Base-by-base conservation (phyloP, 2,113 vertebrate genomes). In the Pangasianodon gigas region DNA sequence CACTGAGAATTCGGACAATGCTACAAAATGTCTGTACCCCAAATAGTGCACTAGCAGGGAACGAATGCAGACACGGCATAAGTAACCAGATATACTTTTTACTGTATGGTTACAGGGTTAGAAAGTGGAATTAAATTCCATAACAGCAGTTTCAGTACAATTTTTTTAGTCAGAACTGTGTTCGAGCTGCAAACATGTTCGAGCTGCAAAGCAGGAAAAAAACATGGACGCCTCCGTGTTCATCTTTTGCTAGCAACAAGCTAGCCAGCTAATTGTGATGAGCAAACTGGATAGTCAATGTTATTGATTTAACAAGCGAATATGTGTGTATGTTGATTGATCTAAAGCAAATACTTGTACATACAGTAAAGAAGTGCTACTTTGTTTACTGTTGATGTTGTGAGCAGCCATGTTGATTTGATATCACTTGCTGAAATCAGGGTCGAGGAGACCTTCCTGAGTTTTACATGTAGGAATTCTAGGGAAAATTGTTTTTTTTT, bases 201-300 rank as follows among this genome's bases (percentile, higher is more conserved):
- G 2, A 14, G 2, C 14, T 60, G 6, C 58, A 21, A 6, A 60
- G 58, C 6, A 3, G 21, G 21, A 18, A 6, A 37, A 16, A 71
- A 32, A 37, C 67, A 71, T 71, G n/a, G 67, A 71, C 14, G 16
- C 69, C 52, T 58, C 19, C 4, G n/a, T 83, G 52, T 58, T 83
- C 24, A 41, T 37, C n/a, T 83, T 56, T 81, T 81, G 79, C 48
- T 82, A 54, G 79, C 46, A n/a, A n/a, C 79, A 81, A 29, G 51
- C 46, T n/a, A 80, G 14, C 2, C 37, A 44, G 46, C n/a, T n/a
- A 19, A 37, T 16, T 56, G 29, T 82, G 29, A 82, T 32, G 13
- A 52, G 46, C 77, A 51, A 83, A 41, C 19, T 32, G 16, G 32
- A 82, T 51, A 58, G 52, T 10, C 51, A 19, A 37, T 56, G 46